A percentile compares a stretch with the other conserved stretches of the same genome.
phyloP scores from a whole-genome alignment of 2,797 vertebrate species.

The Dendrocincla fuliginosa region DNA sequence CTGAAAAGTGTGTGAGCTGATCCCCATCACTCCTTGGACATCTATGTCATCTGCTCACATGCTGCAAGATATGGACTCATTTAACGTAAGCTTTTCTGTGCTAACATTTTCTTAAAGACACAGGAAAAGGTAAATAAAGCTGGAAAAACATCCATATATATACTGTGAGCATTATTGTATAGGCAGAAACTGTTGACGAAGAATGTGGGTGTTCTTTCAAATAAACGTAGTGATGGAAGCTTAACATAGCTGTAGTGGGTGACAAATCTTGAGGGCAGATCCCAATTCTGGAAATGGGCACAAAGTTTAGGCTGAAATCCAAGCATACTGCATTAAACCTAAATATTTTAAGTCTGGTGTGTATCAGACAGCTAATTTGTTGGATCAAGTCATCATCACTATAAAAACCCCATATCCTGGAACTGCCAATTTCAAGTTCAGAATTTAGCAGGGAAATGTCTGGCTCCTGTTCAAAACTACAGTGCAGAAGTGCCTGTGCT shows the following conservation, averaged over 20 bases:
- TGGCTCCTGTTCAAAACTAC: slow-evolving; percentile 34
- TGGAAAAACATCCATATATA: not conserved
- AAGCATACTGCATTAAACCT: slow-evolving; percentile 59
- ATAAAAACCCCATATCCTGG: slow-evolving; percentile 44
- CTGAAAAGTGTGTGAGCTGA: slow-evolving; percentile 70
- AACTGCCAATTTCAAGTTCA: slow-evolving; percentile 39
- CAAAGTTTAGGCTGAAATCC: slow-evolving; percentile 51
- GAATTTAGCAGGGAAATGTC: slow-evolving; percentile 32
- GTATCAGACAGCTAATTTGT: slow-evolving; percentile 64
- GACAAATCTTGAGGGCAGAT: slow-evolving; percentile 45
- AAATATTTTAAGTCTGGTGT: slow-evolving; percentile 66
- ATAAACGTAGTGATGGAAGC: not conserved
- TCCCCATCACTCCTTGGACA: slow-evolving; percentile 64
- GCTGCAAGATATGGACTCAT: slow-evolving; percentile 35
- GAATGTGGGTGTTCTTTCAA: not conserved
- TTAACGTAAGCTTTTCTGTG: not conserved
- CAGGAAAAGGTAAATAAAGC: slow-evolving; percentile 26
- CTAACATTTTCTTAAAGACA: slow-evolving; percentile 42
- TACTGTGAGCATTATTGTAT: not conserved
- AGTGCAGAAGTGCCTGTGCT: not conserved
- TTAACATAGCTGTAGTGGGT: not conserved
- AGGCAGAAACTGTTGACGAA: not conserved
- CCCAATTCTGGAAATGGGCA: slow-evolving; percentile 26
- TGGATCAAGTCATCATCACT: slow-evolving; percentile 47
- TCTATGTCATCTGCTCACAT: slow-evolving; percentile 61